Percentiles rank a stretch among this genome's conserved stretches.
These are phyloP conservation scores for Solenopsis fugax DNA, from an alignment of 1,140 invertebrate species.

Conservation along the genomic window DNA sequence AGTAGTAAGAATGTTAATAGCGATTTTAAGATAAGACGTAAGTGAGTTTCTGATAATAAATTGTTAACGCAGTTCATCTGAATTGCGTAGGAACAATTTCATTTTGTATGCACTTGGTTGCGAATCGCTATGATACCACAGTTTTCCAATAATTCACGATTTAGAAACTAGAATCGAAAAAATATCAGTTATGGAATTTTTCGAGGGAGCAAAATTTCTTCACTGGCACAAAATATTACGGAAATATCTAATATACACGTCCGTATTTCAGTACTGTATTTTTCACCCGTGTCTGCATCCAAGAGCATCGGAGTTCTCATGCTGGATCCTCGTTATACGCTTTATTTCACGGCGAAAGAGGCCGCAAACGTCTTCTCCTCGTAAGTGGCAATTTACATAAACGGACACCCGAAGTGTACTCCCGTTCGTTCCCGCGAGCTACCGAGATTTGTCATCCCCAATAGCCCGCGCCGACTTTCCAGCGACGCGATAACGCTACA, in stretches of 20 bases:
- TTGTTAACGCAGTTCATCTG: not conserved
- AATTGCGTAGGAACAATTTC: not conserved
- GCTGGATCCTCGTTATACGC: conserved; percentile 68
- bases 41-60: not conserved
- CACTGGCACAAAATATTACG: conserved; percentile 25
- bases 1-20: not conserved
- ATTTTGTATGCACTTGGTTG: not conserved
- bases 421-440: conserved; percentile 54
- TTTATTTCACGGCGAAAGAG: conserved; percentile 67
- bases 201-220: not conserved
- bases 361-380: conserved; percentile 73
- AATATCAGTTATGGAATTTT: conserved; percentile 2
- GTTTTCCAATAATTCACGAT: conserved; percentile 15
- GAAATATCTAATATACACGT: not conserved
- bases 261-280: conserved; percentile 14
- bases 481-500: conserved; percentile 60
- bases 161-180: not conserved
- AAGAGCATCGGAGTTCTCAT: not conserved
- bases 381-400: conserved; percentile 80
- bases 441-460: conserved; percentile 76
- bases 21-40: not conserved
- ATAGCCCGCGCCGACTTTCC: conserved; percentile 64
- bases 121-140: too few relatives aligned
- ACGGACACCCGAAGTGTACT: conserved; percentile 71
- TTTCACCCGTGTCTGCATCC: not conserved